phyloP scores from a whole-genome alignment of 2,113 vertebrate genomes.

The Crocuta crocuta region DNA sequence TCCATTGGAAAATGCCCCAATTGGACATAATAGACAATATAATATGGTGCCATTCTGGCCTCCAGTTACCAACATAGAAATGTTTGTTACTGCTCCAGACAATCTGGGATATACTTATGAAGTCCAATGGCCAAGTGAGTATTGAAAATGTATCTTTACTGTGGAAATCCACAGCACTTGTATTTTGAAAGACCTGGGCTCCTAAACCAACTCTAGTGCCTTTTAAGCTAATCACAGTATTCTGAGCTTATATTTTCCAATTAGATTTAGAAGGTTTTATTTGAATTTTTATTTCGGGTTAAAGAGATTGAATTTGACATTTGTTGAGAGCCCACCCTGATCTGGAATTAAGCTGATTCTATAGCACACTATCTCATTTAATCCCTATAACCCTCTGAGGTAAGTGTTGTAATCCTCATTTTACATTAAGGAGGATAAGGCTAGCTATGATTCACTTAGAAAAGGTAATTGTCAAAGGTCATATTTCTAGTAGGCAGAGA shows the following conservation, averaged over 20 bases:
- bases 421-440: neutral
- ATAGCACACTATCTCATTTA: neutral
- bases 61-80: conserved; percentile 95
- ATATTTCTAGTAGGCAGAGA: neutral
- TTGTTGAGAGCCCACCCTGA: neutral
- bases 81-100: conserved; percentile 95
- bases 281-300: neutral
- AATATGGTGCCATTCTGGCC: conserved; percentile 99
- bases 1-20: conserved; percentile 96
- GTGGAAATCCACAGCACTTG: neutral
- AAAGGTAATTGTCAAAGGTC: neutral
- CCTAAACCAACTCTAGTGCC: too few species aligned
- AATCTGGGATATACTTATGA: conserved; percentile 96
- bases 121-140: conserved; percentile 95
- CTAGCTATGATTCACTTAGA: neutral
- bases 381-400: neutral
- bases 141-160: neutral
- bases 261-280: neutral
- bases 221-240: neutral
- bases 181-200: too few species aligned
- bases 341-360: neutral
- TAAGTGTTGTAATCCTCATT: neutral
- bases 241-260: neutral
- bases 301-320: neutral
- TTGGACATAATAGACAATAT: conserved; percentile 96